phyloP scores from a whole-genome alignment of 2,888 invertebrate genomes.

The Sesia apiformis region DNA sequence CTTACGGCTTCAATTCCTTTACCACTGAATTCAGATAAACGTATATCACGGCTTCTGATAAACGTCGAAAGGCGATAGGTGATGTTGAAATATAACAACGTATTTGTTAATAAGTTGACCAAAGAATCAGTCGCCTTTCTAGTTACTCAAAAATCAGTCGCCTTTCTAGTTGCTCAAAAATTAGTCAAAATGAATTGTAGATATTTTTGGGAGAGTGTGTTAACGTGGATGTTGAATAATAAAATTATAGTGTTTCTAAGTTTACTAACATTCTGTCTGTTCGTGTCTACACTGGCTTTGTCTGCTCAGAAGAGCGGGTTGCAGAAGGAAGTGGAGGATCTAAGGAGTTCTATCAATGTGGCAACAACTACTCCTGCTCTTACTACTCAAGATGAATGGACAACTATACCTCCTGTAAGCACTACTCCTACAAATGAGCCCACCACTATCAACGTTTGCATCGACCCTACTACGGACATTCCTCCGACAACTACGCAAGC shows the following conservation, averaged over 20 bases:
- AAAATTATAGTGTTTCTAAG: constrained; percentile 52
- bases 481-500: not conserved
- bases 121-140: not conserved
- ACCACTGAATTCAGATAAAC: not conserved
- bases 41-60: constrained; percentile 3
- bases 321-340: constrained; percentile 22
- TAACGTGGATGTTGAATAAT: constrained; percentile 53
- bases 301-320: constrained; percentile 45
- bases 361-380: not conserved
- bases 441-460: not conserved
- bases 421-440: constrained; percentile 4
- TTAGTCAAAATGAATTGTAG: constrained; percentile 25
- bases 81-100: not conserved
- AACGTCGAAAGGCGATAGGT: constrained; percentile 4
- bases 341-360: constrained; percentile 8
- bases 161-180: constrained; percentile 3
- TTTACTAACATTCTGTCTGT: constrained; percentile 43
- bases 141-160: constrained; percentile 5
- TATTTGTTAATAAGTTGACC: not conserved
- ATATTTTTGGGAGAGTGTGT: constrained; percentile 37
- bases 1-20: not conserved
- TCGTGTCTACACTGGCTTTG: constrained; percentile 48
- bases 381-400: not conserved
- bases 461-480: not conserved
- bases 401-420: not conserved